These are phyloP conservation scores for Montipora capricornis DNA, from an alignment of 64 coral and sea anemone species.

Conservation along the genomic window DNA sequence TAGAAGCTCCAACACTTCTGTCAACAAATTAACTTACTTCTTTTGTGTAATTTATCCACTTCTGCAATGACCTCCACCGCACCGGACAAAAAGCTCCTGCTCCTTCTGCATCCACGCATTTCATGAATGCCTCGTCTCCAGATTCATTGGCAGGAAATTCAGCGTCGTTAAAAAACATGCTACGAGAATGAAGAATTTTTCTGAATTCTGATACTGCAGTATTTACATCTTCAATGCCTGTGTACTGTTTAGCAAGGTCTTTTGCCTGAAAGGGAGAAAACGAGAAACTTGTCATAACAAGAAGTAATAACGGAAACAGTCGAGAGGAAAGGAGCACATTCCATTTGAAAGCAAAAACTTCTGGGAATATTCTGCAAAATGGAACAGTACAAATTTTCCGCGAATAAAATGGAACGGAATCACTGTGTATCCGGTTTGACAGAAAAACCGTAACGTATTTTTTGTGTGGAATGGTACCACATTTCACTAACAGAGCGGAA, in stretches of 20 bases:
- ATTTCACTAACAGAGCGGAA: too few relatives aligned
- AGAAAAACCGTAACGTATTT: too few relatives aligned
- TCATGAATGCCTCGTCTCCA: constrained; percentile 50
- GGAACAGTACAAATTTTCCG: too few relatives aligned
- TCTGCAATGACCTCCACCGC: constrained; percentile 53
- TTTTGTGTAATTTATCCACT: constrained; percentile 59
- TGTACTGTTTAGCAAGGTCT: constrained; percentile 64
- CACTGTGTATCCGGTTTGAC: too few relatives aligned
- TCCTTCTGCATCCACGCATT: constrained; percentile 10
- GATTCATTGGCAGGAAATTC: constrained; percentile 63
- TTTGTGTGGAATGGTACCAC: too few relatives aligned
- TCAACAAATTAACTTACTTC: constrained; percentile 27
- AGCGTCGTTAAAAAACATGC: constrained; percentile 74
- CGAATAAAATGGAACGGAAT: too few relatives aligned
- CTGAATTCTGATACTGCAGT: constrained; percentile 62
- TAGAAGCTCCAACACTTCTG: background rate
- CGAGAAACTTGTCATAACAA: background rate
- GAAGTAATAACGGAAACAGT: background rate
- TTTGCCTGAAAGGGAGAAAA: constrained; percentile 35
- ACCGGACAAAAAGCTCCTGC: constrained; percentile 32
- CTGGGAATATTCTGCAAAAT: too few relatives aligned
- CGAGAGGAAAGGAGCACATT: too few relatives aligned
- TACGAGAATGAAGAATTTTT: constrained; percentile 23
- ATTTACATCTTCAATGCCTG: constrained; percentile 38
- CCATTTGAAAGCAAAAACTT: too few relatives aligned